Percentiles rank a stretch among this genome's conserved stretches.
phyloP scores from a whole-genome alignment of 2,888 invertebrate genomes.

The Lasioglossum figueresi region DNA sequence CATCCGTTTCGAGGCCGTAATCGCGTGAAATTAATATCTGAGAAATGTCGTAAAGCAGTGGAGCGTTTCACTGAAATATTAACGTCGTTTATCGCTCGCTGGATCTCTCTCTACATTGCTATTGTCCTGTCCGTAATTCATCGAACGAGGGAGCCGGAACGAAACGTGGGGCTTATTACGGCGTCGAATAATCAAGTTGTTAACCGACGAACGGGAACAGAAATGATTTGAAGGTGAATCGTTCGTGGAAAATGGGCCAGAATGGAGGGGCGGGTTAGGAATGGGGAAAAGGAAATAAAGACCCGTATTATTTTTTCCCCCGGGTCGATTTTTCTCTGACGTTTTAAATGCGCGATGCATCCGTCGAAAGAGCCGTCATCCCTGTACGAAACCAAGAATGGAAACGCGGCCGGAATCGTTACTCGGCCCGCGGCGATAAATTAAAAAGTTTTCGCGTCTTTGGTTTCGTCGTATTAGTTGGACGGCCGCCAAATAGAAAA shows the following conservation, averaged over 20 bases:
- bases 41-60: background rate
- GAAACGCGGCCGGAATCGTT: constrained; percentile 53
- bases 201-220: constrained; percentile 8
- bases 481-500: constrained; percentile 60
- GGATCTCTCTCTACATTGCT: background rate
- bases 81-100: background rate
- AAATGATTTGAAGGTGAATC: constrained; percentile 33
- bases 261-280: background rate
- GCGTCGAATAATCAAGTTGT: constrained; percentile 18
- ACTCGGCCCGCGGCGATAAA: constrained; percentile 45
- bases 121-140: constrained; percentile 5
- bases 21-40: constrained; percentile 13
- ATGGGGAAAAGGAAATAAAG: background rate
- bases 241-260: constrained; percentile 30
- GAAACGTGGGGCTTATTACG: constrained; percentile 11
- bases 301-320: background rate
- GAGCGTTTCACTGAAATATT: constrained; percentile 6
- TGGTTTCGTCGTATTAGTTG: constrained; percentile 59
- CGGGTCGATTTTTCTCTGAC: constrained; percentile 25
- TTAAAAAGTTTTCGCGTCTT: constrained; percentile 55
- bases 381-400: constrained; percentile 16
- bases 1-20: background rate
- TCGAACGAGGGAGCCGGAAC: background rate
- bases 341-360: constrained; percentile 46
- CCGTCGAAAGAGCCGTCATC: background rate